Base-by-base conservation (phyloP, 1,140 invertebrate genomes). In the Apis cerana region DNA sequence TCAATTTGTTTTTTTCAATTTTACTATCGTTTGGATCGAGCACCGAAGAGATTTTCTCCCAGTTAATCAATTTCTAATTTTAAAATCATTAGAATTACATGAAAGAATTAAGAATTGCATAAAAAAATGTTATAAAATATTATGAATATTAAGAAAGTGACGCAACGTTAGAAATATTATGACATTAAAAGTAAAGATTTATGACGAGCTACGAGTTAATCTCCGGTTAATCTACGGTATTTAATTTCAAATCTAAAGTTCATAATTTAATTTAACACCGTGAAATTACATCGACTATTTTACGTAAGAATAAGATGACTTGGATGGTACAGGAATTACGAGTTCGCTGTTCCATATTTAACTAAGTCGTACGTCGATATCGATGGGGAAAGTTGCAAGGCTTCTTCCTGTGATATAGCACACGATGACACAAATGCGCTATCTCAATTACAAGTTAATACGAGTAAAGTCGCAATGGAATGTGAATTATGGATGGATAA, bases 351-450 rank as follows among this genome's bases (percentile, higher is more conserved):
- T 8, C 62, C 19, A 52, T 65, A 33, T 76, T 43, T 76, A 76
- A 76, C 64, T 76, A 65, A 76, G 61, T 76, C 12, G 50, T 33
- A n/a, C 12, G 62, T 65, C 61, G 75, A 65, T 76, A 76, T 76
- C 75, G 75, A 65, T 33, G 50, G 75, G 15, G 75, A 76, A 76
- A 76, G 75, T 76, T 76, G 75, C n/a, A 76, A 43, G 61, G 61
- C 50, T 65, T 76, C 75, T n/a, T 76, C 75, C 50, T 11, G 48
- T 27, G 11, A 65, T 27, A 23, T 76, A 54, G 75, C 43, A 65
- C 61, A 33, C 50, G 59, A 64, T 65, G 61, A 76, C 75, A 76
- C 75, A 76, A 76, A 61, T 21, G 50, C 50, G 23, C 75, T 65
- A 65, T 76, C 75, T 64, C 50, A 65, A 54, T 76, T 76, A 76